Evolutionary conservation across 2,888 invertebrate species (phyloP).

Genomic region (Cotesia congregata): DNA sequence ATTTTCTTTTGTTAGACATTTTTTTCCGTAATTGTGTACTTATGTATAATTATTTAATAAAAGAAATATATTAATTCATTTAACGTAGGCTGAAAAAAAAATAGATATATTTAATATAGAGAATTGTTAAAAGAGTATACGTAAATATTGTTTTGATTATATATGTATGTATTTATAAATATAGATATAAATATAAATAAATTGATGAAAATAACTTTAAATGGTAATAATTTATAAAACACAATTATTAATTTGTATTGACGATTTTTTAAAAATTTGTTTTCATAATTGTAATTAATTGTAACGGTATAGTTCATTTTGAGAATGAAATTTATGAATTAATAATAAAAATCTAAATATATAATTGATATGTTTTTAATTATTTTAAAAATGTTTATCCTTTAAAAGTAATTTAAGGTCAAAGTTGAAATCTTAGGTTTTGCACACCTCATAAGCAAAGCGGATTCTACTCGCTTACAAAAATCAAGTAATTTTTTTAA

Average conservation of each 20-base stretch:
- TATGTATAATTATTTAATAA: not conserved
- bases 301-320: not conserved
- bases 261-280: conserved; percentile 13
- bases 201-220: not conserved
- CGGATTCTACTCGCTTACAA: no score
- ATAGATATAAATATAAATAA: not conserved
- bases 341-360: not conserved
- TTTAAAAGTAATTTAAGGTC: no score
- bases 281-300: not conserved
- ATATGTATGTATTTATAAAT: conserved; percentile 5
- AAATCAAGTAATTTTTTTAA: no score
- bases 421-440: no score
- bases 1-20: not conserved
- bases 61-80: not conserved
- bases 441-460: no score
- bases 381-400: no score
- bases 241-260: not conserved
- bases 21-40: not conserved
- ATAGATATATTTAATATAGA: not conserved
- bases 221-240: not conserved
- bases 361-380: no score
- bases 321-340: conserved; percentile 6
- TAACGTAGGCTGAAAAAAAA: not conserved
- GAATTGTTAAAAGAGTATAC: not conserved
- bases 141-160: not conserved